Evolutionary conservation across 2,888 invertebrate genomes (phyloP).

Genomic region (Acanthosoma haemorrhoidale): DNA sequence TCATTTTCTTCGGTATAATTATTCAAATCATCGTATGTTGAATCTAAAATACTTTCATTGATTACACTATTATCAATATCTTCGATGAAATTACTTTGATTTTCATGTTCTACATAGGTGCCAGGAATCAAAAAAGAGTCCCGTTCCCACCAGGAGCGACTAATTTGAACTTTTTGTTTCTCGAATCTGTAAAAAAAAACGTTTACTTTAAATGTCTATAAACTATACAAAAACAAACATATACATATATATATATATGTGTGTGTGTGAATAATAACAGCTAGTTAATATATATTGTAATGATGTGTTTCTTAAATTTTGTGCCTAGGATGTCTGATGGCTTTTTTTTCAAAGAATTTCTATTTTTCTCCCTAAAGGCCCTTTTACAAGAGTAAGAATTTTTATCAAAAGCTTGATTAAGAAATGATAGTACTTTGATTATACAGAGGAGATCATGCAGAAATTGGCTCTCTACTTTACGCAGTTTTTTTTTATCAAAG

Average conservation of each 20-base stretch:
- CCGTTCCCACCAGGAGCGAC: slow-evolving; percentile 20
- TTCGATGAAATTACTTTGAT: not conserved
- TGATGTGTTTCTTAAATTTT: not conserved
- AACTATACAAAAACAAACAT: not conserved
- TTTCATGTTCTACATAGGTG: not conserved
- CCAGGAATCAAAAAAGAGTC: slow-evolving; percentile 26
- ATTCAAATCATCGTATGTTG: slow-evolving; percentile 15
- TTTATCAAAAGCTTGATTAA: no score
- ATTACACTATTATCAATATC: not conserved
- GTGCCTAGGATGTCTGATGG: not conserved
- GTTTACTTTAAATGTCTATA: not conserved
- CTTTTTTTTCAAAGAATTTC: not conserved
- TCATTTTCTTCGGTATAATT: slow-evolving; percentile 27
- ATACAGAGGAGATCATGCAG: no score
- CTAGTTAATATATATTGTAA: not conserved
- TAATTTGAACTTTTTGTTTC: not conserved
- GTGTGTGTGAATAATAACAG: not conserved
- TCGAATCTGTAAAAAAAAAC: not conserved
- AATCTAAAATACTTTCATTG: not conserved
- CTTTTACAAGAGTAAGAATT: no score
- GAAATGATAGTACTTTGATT: no score
- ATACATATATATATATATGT: not conserved
- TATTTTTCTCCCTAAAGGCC: not conserved
- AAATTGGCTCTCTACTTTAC: no score
- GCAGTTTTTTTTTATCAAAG: no score